Percentiles rank a stretch among this genome's conserved stretches.
Conservation (phyloP, 2,113 vertebrate genomes). For the Pangasianodon hypophthalmus region DNA sequence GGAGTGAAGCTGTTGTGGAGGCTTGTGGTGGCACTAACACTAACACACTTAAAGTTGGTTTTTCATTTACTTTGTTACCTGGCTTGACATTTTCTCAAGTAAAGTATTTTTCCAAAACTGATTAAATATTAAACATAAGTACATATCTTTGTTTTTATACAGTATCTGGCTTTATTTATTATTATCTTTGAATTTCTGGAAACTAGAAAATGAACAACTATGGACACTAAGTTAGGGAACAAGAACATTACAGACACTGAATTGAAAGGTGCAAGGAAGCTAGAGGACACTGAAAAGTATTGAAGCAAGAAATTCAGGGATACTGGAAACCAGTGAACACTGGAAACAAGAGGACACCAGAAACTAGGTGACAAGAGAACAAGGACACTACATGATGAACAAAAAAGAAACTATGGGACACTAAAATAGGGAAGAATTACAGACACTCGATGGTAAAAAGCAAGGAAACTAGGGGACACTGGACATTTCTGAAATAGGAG, state of each 20-base stretch:
- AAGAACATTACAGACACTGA: neutral
- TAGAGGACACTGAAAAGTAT: neutral
- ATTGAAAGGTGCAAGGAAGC: neutral
- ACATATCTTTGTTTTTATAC: no score
- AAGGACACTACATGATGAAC: neutral
- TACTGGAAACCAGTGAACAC: neutral
- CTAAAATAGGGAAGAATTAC: no score
- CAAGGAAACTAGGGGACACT: neutral
- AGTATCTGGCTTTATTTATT: no score
- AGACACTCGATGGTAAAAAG: neutral
- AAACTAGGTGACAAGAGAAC: neutral
- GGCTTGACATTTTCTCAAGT: no score
- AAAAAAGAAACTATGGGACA: neutral
- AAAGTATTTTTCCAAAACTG: no score
- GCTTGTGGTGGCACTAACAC: neutral
- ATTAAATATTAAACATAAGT: no score
- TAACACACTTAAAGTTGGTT: neutral
- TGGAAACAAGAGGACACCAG: neutral
- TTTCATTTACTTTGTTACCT: no score
- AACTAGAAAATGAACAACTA: no score
- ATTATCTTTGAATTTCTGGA: no score
- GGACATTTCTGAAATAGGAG: no score
- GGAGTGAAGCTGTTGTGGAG: neutral
- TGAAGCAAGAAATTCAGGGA: neutral
- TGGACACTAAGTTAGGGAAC: no score